A percentile compares a stretch with the other conserved stretches of the same genome.
These are phyloP conservation scores for Formica aserva DNA, from an alignment of 2,888 invertebrate species.

Conservation along the genomic window DNA sequence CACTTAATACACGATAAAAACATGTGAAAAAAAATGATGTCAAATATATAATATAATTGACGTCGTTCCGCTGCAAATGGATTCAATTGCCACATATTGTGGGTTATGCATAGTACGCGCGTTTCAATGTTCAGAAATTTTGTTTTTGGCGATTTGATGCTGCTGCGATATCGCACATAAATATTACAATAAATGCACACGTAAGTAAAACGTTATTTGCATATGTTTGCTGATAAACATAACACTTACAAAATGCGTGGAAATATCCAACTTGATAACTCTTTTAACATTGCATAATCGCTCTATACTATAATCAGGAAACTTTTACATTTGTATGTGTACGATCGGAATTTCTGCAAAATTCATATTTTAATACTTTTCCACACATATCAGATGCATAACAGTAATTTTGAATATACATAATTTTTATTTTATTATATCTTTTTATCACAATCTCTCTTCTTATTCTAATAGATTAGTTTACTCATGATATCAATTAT, in stretches of 20 bases:
- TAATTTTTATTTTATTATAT: not conserved
- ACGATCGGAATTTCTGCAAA: not conserved
- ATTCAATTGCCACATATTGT: constrained; percentile 28
- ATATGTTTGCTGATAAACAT: not conserved
- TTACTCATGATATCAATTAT: not conserved
- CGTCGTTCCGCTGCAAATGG: constrained; percentile 2
- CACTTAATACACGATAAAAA: not conserved
- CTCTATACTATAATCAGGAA: not conserved
- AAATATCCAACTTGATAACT: constrained; percentile 69
- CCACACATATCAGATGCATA: not conserved
- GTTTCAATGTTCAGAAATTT: not conserved
- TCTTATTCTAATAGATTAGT: not conserved
- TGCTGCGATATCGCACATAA: not conserved
- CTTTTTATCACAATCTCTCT: not conserved
- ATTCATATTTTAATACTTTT: not conserved
- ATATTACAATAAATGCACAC: not conserved
- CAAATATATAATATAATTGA: constrained; percentile 50
- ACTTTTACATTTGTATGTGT: not conserved
- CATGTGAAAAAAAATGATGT: constrained; percentile 19
- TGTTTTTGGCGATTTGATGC: not conserved
- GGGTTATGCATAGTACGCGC: not conserved
- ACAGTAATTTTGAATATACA: not conserved
- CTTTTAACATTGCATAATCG: constrained; percentile 59
- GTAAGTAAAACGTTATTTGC: not conserved
- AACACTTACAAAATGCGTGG: constrained; percentile 13